Base-by-base conservation (phyloP, 2,888 invertebrate species). In the Cybosia mesomella region DNA sequence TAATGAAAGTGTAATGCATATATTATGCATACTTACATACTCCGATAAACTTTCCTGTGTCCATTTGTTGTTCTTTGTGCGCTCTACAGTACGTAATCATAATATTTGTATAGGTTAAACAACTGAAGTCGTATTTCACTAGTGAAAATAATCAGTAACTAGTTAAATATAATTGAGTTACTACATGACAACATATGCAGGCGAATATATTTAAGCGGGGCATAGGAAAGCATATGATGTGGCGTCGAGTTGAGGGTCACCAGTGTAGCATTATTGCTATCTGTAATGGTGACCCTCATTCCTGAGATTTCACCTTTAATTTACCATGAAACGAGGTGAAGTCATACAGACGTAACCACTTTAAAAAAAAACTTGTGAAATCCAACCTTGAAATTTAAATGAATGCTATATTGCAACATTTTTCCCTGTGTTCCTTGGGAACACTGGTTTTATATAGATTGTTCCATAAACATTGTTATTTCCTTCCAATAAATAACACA, bases 401-500 rank as follows among this genome's bases (percentile, higher is more conserved):
- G 1, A 49, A 18, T n/a, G 49, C 43, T 43, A 43, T 43, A 43
- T 18, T n/a, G n/a, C 18, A 43, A 43, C 5, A 18, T 43, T 5
- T 18, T 43, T 39, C 15, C 39, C 15, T 43, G 18, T 18, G 18
- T 49, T n/a, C 18, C 15, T 9, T n/a, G 49, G 18, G n/a, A 18
- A 49, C n/a, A 49, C 9, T n/a, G n/a, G n/a, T 49, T 49, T n/a
- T n/a, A 49, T n/a, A 49, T 49, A 49, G 8, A 49, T 49, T 49
- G 7, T 49, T 49, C n/a, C 49, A n/a, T 49, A 49, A 49, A 49
- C n/a, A 49, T 49, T n/a, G 18, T 49, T 9, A 49, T n/a, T n/a
- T 49, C n/a, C n/a, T 49, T n/a, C 49, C n/a, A n/a, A n/a, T 49
- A 49, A 58, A 58, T 58, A 58, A 32, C n/a, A 49, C 18, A 49